phyloP scores from a whole-genome alignment of 2,797 vertebrate species.

The Sebastes vulpes region DNA sequence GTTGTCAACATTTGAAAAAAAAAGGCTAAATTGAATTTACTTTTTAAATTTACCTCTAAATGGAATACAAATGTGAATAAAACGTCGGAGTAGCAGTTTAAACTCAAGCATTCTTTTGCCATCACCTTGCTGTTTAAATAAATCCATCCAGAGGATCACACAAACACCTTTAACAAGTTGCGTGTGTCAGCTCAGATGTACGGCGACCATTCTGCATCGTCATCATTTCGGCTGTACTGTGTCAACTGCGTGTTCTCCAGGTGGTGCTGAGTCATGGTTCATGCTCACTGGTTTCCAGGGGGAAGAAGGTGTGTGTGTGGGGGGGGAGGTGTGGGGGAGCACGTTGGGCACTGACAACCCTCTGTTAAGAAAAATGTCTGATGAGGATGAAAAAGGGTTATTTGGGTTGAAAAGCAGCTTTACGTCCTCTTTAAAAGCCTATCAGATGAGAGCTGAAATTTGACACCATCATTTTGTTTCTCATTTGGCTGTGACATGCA shows the following conservation, averaged over 20 bases:
- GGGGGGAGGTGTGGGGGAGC: fast-evolving
- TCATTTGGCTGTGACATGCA: constrained; percentile 58
- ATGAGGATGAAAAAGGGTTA: constrained; percentile 38
- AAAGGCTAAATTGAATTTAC: constrained; percentile 14
- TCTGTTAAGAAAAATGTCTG: constrained; percentile 43
- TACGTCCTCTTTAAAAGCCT: constrained; percentile 50
- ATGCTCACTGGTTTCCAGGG: constrained; percentile 28
- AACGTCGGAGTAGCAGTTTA: constrained; percentile 20
- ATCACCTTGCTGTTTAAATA: constrained; percentile 29
- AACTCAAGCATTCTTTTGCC: constrained; percentile 16
- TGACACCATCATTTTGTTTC: constrained; percentile 73
- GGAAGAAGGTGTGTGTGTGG: neutral
- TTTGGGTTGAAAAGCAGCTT: constrained; percentile 46
- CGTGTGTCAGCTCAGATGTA: constrained; percentile 37
- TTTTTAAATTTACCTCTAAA: constrained; percentile 6
- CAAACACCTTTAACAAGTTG: constrained; percentile 42
- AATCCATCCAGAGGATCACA: constrained; percentile 34
- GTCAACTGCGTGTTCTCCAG: constrained; percentile 52
- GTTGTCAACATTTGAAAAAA: neutral
- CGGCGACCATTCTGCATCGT: constrained; percentile 23
- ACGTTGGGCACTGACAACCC: constrained; percentile 20
- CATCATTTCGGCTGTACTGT: constrained; percentile 51
- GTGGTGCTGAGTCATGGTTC: constrained; percentile 65
- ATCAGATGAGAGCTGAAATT: constrained; percentile 58
- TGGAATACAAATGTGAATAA: constrained; percentile 20